A percentile compares a stretch with the other conserved stretches of the same genome.
Conservation (phyloP, 37 sponge, comb jelly and placozoan genomes). For the Eunapius fragilis region DNA sequence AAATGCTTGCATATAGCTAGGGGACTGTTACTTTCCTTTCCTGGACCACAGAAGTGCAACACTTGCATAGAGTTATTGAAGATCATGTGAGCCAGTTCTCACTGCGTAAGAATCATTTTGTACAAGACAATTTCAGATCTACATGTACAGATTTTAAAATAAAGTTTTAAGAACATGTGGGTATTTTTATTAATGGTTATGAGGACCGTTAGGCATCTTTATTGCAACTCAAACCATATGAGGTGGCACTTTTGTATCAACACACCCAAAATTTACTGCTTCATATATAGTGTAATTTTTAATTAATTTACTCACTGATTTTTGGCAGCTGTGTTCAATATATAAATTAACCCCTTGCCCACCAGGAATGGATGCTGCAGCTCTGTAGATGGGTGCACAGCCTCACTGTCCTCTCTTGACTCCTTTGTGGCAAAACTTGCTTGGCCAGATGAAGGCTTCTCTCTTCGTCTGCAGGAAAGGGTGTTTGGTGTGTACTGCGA, state of each 20-base stretch:
- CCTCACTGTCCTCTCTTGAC: slow-evolving; percentile 41
- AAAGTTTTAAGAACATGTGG: too few species aligned
- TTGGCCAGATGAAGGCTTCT: slow-evolving; percentile 57
- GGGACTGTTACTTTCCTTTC: too few species aligned
- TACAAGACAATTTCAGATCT: too few species aligned
- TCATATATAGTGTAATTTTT: background rate
- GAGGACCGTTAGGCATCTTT: too few species aligned
- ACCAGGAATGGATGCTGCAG: slow-evolving; percentile 15
- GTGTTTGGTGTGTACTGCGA: slow-evolving; percentile 24
- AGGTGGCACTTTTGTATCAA: too few species aligned
- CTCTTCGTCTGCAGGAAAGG: slow-evolving; percentile 1
- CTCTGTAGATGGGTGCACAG: slow-evolving; percentile 39
- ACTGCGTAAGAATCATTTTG: too few species aligned
- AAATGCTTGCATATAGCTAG: too few species aligned
- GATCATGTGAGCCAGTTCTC: too few species aligned
- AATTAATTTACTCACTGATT: background rate
- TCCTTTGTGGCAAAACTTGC: slow-evolving; percentile 36
- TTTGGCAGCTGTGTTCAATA: background rate
- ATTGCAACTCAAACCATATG: background rate
- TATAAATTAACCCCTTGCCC: background rate
- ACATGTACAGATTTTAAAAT: too few species aligned
- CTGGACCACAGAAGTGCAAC: too few species aligned
- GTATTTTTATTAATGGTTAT: too few species aligned
- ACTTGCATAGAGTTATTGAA: too few species aligned
- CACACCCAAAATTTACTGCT: background rate